Conservation (phyloP, 2,888 invertebrate species). For the Acrobasis suavella region DNA sequence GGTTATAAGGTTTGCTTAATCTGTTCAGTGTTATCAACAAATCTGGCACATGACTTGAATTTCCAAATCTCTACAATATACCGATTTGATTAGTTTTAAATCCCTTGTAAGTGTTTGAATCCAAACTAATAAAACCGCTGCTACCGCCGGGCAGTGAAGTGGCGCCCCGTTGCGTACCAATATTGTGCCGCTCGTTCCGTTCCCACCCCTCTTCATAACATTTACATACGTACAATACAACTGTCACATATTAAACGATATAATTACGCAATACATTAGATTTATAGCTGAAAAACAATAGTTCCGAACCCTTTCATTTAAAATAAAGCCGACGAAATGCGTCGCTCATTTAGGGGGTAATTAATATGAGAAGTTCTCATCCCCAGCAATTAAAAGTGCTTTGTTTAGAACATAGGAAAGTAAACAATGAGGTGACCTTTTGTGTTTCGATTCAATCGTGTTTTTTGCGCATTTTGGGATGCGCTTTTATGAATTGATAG, state of each 20-base stretch:
- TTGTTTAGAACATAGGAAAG: slow-evolving; percentile 46
- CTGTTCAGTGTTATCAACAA: too few species aligned
- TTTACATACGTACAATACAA: slow-evolving; percentile 77
- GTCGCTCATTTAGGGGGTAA: slow-evolving; percentile 75
- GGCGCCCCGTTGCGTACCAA: slow-evolving; percentile 68
- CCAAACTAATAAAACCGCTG: slow-evolving; percentile 42
- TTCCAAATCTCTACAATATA: not conserved
- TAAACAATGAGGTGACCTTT: slow-evolving; percentile 56
- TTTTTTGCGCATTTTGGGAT: slow-evolving; percentile 20
- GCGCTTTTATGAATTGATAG: slow-evolving; percentile 8
- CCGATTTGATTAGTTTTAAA: slow-evolving; percentile 13
- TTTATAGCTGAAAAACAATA: slow-evolving; percentile 78
- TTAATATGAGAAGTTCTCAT: slow-evolving; percentile 76
- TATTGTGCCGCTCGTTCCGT: slow-evolving; percentile 56
- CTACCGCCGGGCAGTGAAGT: slow-evolving; percentile 51
- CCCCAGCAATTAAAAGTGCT: slow-evolving; percentile 65
- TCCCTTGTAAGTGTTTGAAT: slow-evolving; percentile 39
- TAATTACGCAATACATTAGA: slow-evolving; percentile 76
- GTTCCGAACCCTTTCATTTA: slow-evolving; percentile 67
- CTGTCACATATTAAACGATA: slow-evolving; percentile 77
- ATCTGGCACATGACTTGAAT: too few species aligned
- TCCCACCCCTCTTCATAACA: slow-evolving; percentile 75
- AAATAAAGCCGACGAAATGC: slow-evolving; percentile 55
- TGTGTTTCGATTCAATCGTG: slow-evolving; percentile 37
- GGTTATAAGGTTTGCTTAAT: too few species aligned